These are phyloP conservation scores for Heliconius eleuchia DNA, from an alignment of 1,140 invertebrate species.

Conservation along the genomic window DNA sequence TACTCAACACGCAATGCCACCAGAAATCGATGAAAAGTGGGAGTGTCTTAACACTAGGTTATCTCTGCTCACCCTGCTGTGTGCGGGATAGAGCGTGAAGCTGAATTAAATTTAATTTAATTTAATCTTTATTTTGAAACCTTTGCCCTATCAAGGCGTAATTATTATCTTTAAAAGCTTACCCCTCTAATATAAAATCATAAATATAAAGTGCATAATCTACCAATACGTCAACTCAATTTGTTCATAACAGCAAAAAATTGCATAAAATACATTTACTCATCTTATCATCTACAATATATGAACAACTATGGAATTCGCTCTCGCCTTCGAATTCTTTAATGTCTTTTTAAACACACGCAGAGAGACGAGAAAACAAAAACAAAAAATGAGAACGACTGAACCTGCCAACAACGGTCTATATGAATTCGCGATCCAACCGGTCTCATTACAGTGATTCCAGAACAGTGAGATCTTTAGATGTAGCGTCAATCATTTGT, in stretches of 20 bases:
- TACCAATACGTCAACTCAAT: not conserved
- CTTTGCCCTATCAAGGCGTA: too few relatives aligned
- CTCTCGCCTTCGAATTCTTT: constrained; percentile 33
- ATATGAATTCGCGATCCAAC: constrained; percentile 34
- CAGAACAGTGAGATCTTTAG: not conserved
- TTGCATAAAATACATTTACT: not conserved
- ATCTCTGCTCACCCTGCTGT: too few relatives aligned
- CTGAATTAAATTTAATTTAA: too few relatives aligned
- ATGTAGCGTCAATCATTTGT: not conserved
- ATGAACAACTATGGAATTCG: constrained; percentile 17
- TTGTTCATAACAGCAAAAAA: constrained; percentile 4
- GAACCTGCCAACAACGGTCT: constrained; percentile 33
- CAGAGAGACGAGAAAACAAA: constrained; percentile 30
- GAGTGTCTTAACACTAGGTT: too few relatives aligned
- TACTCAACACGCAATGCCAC: too few relatives aligned
- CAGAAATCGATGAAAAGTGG: too few relatives aligned
- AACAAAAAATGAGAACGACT: constrained; percentile 33
- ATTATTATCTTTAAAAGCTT: too few relatives aligned
- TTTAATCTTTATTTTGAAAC: too few relatives aligned
- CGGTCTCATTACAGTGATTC: constrained; percentile 20
- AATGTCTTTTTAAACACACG: constrained; percentile 22
- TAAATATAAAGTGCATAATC: not conserved
- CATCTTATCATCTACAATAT: not conserved
- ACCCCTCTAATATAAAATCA: not conserved
- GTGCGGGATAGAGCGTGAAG: too few relatives aligned